A percentile compares a stretch with the other conserved stretches of the same genome.
Evolutionary conservation across 2,113 vertebrate genomes (phyloP).

Genomic region (Orycteropus afer): DNA sequence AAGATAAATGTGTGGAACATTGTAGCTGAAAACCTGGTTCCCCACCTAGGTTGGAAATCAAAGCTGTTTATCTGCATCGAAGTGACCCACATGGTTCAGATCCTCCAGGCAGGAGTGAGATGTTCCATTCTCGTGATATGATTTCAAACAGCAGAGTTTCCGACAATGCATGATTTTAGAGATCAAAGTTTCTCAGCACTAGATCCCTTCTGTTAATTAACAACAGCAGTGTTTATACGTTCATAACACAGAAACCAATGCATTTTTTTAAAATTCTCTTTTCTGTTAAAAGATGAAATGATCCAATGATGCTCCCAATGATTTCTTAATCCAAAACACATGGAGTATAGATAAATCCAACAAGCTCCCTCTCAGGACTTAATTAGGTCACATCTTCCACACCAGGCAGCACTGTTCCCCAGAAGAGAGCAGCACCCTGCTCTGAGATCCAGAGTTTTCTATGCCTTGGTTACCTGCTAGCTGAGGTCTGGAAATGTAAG

Average conservation of each 20-base stretch:
- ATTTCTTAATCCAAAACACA: background rate
- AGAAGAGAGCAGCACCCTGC: background rate
- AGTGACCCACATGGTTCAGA: background rate
- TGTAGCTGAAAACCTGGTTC: background rate
- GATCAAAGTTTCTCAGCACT: background rate
- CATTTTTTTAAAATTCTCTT: background rate
- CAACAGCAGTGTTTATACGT: background rate
- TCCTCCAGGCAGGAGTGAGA: background rate
- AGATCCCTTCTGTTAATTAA: background rate
- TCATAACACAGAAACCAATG: background rate
- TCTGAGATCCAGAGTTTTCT: background rate
- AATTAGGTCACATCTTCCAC: background rate
- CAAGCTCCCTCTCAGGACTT: background rate
- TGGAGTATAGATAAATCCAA: background rate
- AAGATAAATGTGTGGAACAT: background rate
- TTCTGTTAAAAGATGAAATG: background rate
- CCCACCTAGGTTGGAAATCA: background rate
- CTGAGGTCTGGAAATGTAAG: background rate
- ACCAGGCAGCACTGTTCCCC: background rate
- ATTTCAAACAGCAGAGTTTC: background rate
- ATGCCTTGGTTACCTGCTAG: background rate
- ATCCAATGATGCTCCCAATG: background rate
- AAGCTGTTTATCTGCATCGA: background rate
- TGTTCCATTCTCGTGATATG: background rate
- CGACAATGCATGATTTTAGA: background rate